Percentiles rank a stretch among this genome's conserved stretches.
phyloP scores from a whole-genome alignment of 2,113 vertebrate genomes.

The Poicephalus meyeri region DNA sequence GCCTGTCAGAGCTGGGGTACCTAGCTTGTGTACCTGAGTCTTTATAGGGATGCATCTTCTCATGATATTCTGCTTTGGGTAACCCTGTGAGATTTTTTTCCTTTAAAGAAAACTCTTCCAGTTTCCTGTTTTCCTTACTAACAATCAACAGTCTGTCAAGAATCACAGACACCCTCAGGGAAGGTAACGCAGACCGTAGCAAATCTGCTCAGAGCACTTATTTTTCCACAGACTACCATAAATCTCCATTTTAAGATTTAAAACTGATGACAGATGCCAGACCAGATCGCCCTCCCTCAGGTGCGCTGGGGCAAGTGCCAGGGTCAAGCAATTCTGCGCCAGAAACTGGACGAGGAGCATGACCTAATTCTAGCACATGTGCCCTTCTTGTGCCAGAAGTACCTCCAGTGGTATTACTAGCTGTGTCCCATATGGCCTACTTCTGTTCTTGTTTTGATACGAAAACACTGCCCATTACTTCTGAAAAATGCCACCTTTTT shows the following conservation, averaged over 20 bases:
- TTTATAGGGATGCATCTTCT: neutral
- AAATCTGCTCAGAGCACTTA: neutral
- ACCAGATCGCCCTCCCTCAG: slow-evolving; percentile 72
- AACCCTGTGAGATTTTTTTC: neutral
- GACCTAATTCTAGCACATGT: slow-evolving; percentile 73
- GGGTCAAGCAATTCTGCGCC: slow-evolving; percentile 55
- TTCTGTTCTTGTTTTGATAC: slow-evolving; percentile 16
- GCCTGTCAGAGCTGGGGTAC: neutral
- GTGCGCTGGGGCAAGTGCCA: slow-evolving; percentile 66
- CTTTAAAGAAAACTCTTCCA: neutral
- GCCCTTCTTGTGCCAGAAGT: slow-evolving; percentile 52
- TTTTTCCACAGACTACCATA: slow-evolving; percentile 22
- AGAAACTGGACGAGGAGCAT: slow-evolving; percentile 61
- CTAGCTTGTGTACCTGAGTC: neutral
- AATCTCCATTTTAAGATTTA: slow-evolving; percentile 27
- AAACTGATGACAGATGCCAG: slow-evolving; percentile 64
- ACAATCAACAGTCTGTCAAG: neutral
- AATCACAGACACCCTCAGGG: slow-evolving; percentile 21
- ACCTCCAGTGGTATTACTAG: slow-evolving; percentile 57
- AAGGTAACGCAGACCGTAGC: neutral
- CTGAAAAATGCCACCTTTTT: neutral
- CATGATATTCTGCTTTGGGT: neutral
- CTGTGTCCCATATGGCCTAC: slow-evolving; percentile 69
- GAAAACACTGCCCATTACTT: neutral
- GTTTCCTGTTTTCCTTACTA: neutral